phyloP scores from a whole-genome alignment of 2,797 vertebrate species.

The Buceros bicornis region DNA sequence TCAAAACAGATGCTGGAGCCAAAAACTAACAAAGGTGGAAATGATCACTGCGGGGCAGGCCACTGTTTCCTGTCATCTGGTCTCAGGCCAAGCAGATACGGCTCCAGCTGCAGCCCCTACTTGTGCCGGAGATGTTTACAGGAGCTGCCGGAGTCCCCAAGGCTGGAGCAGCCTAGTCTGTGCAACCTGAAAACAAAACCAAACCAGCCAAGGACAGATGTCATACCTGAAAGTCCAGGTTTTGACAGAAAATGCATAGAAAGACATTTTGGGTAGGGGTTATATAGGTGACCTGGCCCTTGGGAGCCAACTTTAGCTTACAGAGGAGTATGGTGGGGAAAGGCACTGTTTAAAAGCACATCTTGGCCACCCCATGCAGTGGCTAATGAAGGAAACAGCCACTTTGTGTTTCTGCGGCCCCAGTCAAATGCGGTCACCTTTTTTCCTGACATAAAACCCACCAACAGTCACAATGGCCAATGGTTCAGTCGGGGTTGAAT shows the following conservation, averaged over 20 bases:
- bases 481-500: neutral
- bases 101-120: neutral
- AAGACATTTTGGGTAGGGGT: neutral
- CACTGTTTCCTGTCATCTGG: neutral
- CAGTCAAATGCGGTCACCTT: neutral
- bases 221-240: neutral
- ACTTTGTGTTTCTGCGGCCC: neutral
- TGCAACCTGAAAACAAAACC: neutral
- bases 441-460: neutral
- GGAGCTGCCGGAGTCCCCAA: neutral
- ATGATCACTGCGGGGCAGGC: constrained; percentile 2
- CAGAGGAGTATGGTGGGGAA: neutral
- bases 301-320: neutral
- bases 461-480: neutral
- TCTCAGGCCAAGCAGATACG: neutral
- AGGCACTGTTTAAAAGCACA: neutral
- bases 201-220: neutral
- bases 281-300: neutral
- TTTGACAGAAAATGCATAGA: neutral
- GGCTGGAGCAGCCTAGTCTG: neutral
- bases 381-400: neutral
- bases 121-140: neutral
- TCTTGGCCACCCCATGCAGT: neutral
- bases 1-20: constrained; percentile 39
- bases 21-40: constrained; percentile 54